phyloP scores from a whole-genome alignment of 2,113 vertebrate genomes.

The Neopipo cinnamomea region DNA sequence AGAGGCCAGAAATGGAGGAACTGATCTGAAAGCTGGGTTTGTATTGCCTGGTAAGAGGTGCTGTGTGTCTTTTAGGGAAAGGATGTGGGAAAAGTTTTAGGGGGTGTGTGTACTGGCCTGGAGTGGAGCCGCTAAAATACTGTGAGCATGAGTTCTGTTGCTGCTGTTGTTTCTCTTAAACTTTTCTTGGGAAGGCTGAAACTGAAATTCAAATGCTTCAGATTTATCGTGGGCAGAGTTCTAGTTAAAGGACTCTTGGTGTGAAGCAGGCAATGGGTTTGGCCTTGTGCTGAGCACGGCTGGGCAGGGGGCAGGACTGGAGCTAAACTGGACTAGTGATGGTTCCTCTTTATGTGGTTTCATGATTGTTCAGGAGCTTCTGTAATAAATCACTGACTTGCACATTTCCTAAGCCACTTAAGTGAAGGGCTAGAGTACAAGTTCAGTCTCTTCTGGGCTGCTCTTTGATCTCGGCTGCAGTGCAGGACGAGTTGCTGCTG shows the following conservation, averaged over 20 bases:
- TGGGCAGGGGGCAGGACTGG: neutral
- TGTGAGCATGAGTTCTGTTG: neutral
- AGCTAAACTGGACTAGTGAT: too few species aligned
- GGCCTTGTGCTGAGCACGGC: neutral
- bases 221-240: neutral
- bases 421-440: neutral
- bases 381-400: neutral
- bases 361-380: neutral
- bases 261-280: neutral
- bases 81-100: too few species aligned
- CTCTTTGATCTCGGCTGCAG: neutral
- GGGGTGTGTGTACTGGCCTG: fast-evolving
- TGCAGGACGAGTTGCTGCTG: fast-evolving
- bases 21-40: neutral
- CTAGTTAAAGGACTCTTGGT: neutral
- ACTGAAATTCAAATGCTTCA: neutral
- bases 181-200: neutral
- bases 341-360: neutral
- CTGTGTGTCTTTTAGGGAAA: neutral
- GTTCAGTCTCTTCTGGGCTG: neutral
- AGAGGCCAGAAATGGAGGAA: neutral
- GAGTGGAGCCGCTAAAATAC: neutral
- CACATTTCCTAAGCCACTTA: neutral
- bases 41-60: fast-evolving
- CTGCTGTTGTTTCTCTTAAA: neutral